Percentiles rank a stretch among this genome's conserved stretches.
These are phyloP conservation scores for Xiphias gladius DNA, from an alignment of 2,113 vertebrate genomes.

Conservation along the genomic window DNA sequence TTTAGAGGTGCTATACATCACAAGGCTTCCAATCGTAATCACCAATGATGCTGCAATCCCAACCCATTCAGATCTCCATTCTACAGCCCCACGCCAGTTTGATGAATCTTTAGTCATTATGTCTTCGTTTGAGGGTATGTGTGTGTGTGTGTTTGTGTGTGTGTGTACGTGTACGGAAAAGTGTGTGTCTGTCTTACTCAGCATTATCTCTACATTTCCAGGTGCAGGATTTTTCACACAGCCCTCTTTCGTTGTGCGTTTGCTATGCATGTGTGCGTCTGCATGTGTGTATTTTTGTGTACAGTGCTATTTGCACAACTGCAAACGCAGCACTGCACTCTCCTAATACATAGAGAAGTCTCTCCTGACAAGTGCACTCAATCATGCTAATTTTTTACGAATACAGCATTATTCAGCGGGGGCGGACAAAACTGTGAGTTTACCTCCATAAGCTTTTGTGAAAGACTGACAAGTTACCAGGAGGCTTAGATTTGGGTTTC, in stretches of 20 bases:
- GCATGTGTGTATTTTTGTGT: slow-evolving; percentile 57
- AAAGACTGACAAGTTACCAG: slow-evolving; percentile 37
- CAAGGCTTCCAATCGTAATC: slow-evolving; percentile 67
- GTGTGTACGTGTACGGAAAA: background rate
- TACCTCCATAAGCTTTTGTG: slow-evolving; percentile 55
- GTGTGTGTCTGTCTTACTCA: slow-evolving; percentile 70
- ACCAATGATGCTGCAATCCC: slow-evolving; percentile 73
- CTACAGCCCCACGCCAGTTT: slow-evolving; percentile 47
- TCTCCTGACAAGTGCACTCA: slow-evolving; percentile 74
- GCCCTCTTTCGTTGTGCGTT: slow-evolving; percentile 37
- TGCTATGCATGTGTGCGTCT: slow-evolving; percentile 52
- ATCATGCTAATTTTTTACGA: slow-evolving; percentile 74
- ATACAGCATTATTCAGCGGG: slow-evolving; percentile 72
- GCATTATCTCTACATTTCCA: slow-evolving; percentile 77
- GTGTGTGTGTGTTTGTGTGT: slow-evolving; percentile 5
- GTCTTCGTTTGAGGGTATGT: slow-evolving; percentile 9
- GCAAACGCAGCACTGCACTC: slow-evolving; percentile 72
- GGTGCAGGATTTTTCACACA: slow-evolving; percentile 65
- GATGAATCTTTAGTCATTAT: slow-evolving; percentile 72
- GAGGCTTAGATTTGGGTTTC: slow-evolving; percentile 25
- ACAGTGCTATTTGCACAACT: slow-evolving; percentile 64
- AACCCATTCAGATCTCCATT: slow-evolving; percentile 71
- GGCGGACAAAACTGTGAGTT: slow-evolving; percentile 49
- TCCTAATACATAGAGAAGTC: slow-evolving; percentile 62
- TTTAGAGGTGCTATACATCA: slow-evolving; percentile 66